Evolutionary conservation across 30 jellyfish, hydroid and myxozoan genomes (phyloP).

Genomic region (Pelagia noctiluca): DNA sequence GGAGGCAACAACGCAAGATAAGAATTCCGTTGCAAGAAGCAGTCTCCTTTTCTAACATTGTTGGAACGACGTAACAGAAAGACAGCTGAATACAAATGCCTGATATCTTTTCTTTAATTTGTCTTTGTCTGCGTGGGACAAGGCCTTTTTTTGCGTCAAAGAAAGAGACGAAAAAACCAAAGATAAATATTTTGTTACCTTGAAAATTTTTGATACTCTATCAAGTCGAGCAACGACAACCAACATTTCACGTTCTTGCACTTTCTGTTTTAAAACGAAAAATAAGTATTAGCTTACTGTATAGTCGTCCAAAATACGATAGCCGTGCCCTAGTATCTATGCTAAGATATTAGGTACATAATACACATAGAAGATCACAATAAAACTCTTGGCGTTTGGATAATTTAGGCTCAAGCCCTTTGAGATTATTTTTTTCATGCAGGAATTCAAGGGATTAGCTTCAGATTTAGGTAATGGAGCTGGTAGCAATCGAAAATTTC

Average conservation of each 20-base stretch:
- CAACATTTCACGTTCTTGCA: slow-evolving; percentile 85
- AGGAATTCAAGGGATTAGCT: too few species aligned
- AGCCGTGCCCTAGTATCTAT: too few species aligned
- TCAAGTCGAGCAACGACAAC: slow-evolving; percentile 73
- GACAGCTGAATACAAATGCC: neutral
- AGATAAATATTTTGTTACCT: slow-evolving; percentile 26
- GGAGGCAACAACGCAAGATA: neutral
- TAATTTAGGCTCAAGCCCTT: too few species aligned
- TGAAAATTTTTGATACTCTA: slow-evolving; percentile 70
- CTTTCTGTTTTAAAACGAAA: slow-evolving; percentile 29
- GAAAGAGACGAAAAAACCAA: neutral
- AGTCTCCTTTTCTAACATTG: neutral
- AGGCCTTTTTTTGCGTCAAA: neutral
- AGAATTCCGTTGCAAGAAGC: neutral
- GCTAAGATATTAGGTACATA: too few species aligned
- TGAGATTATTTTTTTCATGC: too few species aligned
- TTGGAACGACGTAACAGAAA: neutral
- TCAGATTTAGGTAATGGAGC: too few species aligned
- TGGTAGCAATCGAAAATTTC: too few species aligned
- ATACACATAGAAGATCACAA: too few species aligned
- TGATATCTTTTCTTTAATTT: neutral
- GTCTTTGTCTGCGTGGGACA: neutral
- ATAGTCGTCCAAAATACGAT: neutral
- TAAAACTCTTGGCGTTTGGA: too few species aligned
- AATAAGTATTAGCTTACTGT: neutral